Evolutionary conservation across 2,888 invertebrate genomes (phyloP).

Genomic region (Pachycephus smyrnensis): DNA sequence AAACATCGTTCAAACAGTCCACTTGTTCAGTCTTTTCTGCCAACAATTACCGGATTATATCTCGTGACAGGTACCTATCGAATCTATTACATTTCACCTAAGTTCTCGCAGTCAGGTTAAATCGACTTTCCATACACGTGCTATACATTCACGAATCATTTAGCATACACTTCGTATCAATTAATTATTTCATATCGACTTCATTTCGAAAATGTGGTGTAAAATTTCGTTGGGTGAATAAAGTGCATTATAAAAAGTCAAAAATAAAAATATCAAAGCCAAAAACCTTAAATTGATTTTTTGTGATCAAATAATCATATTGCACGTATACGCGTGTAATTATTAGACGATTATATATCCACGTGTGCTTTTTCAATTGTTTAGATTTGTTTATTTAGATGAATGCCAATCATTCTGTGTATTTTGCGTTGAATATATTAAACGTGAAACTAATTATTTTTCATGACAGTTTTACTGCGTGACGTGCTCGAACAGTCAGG

Average conservation of each 20-base stretch:
- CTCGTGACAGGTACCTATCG: constrained; percentile 8
- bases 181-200: neutral
- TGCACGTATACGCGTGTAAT: too few species aligned
- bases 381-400: too few species aligned
- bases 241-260: neutral
- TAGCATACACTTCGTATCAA: neutral
- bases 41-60: constrained; percentile 47
- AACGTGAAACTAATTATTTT: too few species aligned
- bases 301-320: neutral
- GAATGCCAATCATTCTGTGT: too few species aligned
- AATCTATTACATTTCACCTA: neutral
- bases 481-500: too few species aligned
- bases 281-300: neutral
- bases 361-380: too few species aligned
- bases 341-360: too few species aligned
- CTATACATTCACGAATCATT: neutral
- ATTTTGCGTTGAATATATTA: too few species aligned
- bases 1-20: constrained; percentile 55
- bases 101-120: neutral
- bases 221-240: neutral
- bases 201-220: neutral
- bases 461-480: too few species aligned
- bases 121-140: neutral
- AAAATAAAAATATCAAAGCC: neutral
- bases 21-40: constrained; percentile 56